Percentiles rank a stretch among this genome's conserved stretches.
Evolutionary conservation across 2,113 vertebrate species (phyloP).

Genomic region (Rhabdomys dilectus): DNA sequence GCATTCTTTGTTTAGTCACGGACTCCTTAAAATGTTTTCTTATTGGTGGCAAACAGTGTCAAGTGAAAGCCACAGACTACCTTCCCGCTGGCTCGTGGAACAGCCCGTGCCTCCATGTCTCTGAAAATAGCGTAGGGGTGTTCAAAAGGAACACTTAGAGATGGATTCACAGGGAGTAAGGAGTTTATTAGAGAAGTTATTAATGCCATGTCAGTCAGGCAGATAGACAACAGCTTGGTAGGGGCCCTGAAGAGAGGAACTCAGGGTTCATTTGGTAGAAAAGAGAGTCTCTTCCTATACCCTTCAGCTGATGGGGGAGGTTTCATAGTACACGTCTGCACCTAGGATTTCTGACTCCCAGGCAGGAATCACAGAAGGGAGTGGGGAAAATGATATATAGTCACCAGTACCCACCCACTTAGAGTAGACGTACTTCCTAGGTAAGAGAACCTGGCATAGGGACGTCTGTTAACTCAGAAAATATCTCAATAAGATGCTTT

Average conservation of each 20-base stretch:
- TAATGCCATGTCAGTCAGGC: background rate
- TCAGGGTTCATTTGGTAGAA: background rate
- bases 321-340: background rate
- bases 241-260: background rate
- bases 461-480: background rate
- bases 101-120: background rate
- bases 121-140: background rate
- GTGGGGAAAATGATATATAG: too few relatives aligned
- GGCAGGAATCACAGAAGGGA: background rate
- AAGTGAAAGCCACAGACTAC: conserved; percentile 37
- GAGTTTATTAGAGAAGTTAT: background rate
- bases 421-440: background rate
- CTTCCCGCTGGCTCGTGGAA: background rate
- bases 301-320: background rate
- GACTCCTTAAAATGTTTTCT: conserved; percentile 37
- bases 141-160: background rate
- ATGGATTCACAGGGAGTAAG: background rate
- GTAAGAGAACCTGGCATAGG: background rate
- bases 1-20: conserved; percentile 8
- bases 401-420: background rate
- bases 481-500: background rate
- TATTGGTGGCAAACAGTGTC: conserved; percentile 53
- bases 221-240: background rate
- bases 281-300: background rate
- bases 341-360: background rate